These are phyloP conservation scores for Rhynchonycteris naso DNA, from an alignment of 2,797 vertebrate genomes.

Conservation along the genomic window DNA sequence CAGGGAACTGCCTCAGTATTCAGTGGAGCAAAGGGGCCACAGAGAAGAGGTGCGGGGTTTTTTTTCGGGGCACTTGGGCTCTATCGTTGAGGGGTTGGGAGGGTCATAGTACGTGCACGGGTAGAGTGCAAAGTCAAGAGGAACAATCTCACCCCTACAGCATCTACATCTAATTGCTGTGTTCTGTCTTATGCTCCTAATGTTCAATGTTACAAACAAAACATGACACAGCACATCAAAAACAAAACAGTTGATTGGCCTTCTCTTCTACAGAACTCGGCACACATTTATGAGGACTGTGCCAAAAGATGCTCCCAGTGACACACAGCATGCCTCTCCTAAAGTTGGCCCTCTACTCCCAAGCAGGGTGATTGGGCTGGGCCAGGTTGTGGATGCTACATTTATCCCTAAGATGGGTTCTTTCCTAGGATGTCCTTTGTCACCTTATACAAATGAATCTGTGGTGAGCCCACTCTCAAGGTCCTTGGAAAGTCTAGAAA, in stretches of 20 bases:
- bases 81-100: neutral
- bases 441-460: neutral
- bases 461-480: neutral
- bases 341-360: neutral
- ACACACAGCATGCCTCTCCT: neutral
- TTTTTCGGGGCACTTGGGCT: neutral
- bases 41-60: neutral
- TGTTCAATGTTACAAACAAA: neutral
- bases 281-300: neutral
- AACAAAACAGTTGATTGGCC: neutral
- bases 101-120: accelerated
- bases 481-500: neutral
- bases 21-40: neutral
- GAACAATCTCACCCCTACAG: neutral
- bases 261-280: neutral
- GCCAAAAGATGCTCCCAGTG: neutral
- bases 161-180: neutral
- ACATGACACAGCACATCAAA: neutral
- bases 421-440: neutral
- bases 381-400: neutral
- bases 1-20: neutral
- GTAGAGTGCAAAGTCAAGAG: neutral
- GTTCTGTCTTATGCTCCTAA: neutral
- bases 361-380: neutral
- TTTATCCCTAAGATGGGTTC: neutral